A percentile compares a stretch with the other conserved stretches of the same genome.
Conservation (phyloP, 2,888 invertebrate genomes). For the Celastrina argiolus region DNA sequence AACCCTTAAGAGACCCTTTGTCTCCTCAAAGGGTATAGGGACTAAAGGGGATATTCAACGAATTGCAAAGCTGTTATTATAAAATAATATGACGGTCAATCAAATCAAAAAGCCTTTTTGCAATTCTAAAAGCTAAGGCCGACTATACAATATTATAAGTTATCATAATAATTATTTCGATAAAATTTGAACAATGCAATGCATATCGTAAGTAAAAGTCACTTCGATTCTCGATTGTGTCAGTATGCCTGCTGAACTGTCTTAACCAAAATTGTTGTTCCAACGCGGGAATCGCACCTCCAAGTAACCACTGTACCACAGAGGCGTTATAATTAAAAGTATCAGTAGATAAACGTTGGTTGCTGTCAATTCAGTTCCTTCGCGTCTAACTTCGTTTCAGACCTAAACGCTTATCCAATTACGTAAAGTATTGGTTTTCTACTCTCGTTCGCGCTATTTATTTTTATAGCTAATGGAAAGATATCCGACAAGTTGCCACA, state of each 20-base stretch:
- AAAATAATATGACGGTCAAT: neutral
- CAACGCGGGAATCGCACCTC: too few species aligned
- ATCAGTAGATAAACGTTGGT: too few species aligned
- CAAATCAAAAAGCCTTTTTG: neutral
- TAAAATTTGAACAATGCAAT: too few species aligned
- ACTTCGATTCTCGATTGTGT: too few species aligned
- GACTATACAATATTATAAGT: too few species aligned
- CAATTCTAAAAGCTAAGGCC: too few species aligned
- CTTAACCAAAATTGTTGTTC: too few species aligned
- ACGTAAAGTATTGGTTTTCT: neutral
- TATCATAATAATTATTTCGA: too few species aligned
- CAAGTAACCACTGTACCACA: too few species aligned
- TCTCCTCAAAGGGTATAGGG: neutral
- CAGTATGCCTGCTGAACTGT: too few species aligned
- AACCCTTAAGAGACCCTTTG: neutral
- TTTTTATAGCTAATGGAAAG: neutral
- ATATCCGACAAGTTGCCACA: neutral
- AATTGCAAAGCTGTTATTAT: neutral
- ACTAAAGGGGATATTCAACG: neutral
- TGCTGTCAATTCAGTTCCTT: neutral
- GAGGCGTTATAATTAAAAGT: too few species aligned
- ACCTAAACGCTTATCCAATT: neutral
- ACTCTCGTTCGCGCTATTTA: neutral
- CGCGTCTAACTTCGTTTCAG: neutral
- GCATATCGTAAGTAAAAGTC: too few species aligned